phyloP scores from a whole-genome alignment of 30 jellyfish, hydroid and myxozoan genomes.

The Haliclystus octoradiatus region DNA sequence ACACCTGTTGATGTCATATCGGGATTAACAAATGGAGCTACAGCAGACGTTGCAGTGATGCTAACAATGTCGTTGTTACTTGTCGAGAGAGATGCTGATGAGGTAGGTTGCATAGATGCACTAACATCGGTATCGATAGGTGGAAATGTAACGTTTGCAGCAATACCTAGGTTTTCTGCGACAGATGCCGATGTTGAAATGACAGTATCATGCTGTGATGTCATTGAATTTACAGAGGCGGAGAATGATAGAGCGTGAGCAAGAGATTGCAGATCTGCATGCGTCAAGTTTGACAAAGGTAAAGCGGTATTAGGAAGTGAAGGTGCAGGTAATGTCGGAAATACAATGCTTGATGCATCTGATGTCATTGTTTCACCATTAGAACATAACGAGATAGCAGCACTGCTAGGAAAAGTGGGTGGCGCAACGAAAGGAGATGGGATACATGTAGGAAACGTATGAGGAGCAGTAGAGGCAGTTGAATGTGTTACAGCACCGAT shows the following conservation, averaged over 20 bases:
- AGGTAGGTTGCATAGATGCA: background rate
- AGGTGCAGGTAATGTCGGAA: constrained; percentile 57
- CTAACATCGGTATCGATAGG: constrained; percentile 79
- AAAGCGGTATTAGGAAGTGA: constrained; percentile 63
- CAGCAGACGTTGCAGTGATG: constrained; percentile 29
- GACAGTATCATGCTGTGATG: constrained; percentile 17
- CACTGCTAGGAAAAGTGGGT: background rate
- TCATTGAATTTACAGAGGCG: constrained; percentile 62
- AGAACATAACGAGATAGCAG: background rate
- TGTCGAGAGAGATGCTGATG: background rate
- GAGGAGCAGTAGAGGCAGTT: no score
- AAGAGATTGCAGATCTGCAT: constrained; percentile 91
- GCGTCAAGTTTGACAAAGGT: constrained; percentile 84
- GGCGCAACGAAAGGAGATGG: background rate
- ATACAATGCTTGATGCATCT: constrained; percentile 29
- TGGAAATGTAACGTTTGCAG: constrained; percentile 85
- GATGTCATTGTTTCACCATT: background rate
- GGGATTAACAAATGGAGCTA: constrained; percentile 47
- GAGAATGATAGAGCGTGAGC: constrained; percentile 95
- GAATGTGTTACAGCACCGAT: no score
- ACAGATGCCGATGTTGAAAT: constrained; percentile 67
- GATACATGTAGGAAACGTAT: background rate
- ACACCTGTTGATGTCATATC: constrained; percentile 98
- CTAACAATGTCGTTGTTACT: constrained; percentile 21
- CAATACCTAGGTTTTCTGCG: constrained; percentile 79